Evolutionary conservation across 2,888 invertebrate species (phyloP).

Genomic region (Temnothorax unifasciatus): DNA sequence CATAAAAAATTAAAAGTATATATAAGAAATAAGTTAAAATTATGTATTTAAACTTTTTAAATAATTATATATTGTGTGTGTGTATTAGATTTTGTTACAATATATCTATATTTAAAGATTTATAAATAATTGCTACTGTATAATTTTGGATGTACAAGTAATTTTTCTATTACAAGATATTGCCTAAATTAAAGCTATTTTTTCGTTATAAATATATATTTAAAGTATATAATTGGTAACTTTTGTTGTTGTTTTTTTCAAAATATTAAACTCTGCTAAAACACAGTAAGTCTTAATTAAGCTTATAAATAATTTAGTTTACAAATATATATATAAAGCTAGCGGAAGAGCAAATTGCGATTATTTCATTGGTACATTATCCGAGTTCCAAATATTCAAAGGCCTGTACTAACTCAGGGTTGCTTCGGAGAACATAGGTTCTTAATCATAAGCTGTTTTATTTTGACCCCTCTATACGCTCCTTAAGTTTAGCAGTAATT

Average conservation of each 20-base stretch:
- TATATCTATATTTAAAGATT: neutral
- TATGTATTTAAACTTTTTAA: slow-evolving; percentile 5
- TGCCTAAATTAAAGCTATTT: neutral
- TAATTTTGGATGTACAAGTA: neutral
- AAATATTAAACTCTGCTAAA: slow-evolving; percentile 17
- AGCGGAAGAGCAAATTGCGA: too few relatives aligned
- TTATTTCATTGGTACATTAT: too few relatives aligned
- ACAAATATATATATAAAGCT: too few relatives aligned
- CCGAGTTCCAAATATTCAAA: too few relatives aligned
- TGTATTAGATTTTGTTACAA: slow-evolving; percentile 9
- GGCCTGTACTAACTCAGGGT: too few relatives aligned
- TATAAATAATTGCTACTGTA: neutral
- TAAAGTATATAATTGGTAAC: neutral
- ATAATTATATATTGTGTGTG: neutral
- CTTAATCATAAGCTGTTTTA: too few relatives aligned
- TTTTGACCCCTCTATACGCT: too few relatives aligned
- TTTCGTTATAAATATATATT: neutral
- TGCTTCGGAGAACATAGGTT: too few relatives aligned
- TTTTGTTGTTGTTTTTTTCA: neutral
- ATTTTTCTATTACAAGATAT: neutral
- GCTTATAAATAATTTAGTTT: neutral
- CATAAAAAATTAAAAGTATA: neutral
- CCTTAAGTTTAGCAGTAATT: too few relatives aligned
- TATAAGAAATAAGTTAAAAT: neutral
- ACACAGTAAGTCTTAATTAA: neutral